A percentile compares a stretch with the other conserved stretches of the same genome.
These are phyloP conservation scores for Thunnus albacares DNA, from an alignment of 2,797 vertebrate genomes.

Conservation along the genomic window DNA sequence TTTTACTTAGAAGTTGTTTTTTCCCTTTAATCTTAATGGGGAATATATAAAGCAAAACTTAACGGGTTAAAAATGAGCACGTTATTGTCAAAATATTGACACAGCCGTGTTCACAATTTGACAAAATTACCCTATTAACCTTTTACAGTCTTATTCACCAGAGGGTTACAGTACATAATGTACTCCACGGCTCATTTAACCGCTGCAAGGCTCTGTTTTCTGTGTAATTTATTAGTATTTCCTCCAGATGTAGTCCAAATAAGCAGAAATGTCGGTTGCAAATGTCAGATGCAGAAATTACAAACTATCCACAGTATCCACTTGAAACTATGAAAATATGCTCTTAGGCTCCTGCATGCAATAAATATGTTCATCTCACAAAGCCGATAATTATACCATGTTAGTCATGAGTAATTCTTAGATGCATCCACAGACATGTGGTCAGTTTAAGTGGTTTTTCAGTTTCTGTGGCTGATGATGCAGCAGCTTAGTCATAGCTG, in stretches of 20 bases:
- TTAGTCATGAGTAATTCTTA: slow-evolving; percentile 47
- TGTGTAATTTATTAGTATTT: slow-evolving; percentile 22
- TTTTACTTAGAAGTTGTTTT: no score
- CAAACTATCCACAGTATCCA: not conserved
- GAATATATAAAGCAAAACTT: not conserved
- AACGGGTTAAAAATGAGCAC: slow-evolving; percentile 2
- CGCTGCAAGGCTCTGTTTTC: not conserved
- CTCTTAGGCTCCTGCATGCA: not conserved
- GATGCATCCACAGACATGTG: slow-evolving; percentile 24
- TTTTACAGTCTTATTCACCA: not conserved
- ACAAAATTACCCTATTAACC: slow-evolving; percentile 29
- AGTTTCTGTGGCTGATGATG: slow-evolving; percentile 41
- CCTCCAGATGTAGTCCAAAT: not conserved
- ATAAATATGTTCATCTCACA: not conserved
- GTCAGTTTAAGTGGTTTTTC: slow-evolving; percentile 37
- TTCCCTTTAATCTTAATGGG: no score
- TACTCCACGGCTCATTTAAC: slow-evolving; percentile 19
- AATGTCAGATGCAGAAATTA: not conserved
- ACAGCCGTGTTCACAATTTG: not conserved
- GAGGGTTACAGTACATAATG: slow-evolving; percentile 14
- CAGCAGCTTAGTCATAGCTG: slow-evolving; percentile 42
- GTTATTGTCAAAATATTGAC: slow-evolving; percentile 30
- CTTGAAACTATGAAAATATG: slow-evolving; percentile 1
- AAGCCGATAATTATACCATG: not conserved
- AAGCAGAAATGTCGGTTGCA: not conserved